Evolutionary conservation across 2,888 invertebrate species (phyloP).

Genomic region (Microctonus brassicae): DNA sequence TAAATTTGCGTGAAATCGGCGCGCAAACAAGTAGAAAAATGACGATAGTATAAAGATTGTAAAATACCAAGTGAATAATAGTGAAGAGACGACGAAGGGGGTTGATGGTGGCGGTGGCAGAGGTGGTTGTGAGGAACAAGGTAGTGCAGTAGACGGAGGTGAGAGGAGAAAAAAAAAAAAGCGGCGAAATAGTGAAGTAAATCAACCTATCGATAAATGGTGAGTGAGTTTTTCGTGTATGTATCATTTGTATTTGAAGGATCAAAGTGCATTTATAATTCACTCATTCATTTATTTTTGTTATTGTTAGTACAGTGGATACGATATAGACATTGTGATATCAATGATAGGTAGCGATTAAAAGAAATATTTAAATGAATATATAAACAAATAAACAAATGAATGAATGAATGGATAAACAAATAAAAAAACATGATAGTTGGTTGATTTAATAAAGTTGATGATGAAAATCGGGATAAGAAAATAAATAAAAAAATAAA

Average conservation of each 20-base stretch:
- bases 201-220: slow-evolving; percentile 29
- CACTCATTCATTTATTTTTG: no score
- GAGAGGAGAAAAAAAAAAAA: background rate
- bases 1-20: slow-evolving; percentile 36
- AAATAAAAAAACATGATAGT: no score
- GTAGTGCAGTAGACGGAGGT: background rate
- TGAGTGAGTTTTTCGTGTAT: slow-evolving; percentile 37
- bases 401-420: no score
- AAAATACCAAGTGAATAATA: no score
- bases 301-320: no score
- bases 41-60: slow-evolving; percentile 24
- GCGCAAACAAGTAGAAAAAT: slow-evolving; percentile 32
- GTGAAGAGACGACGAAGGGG: no score
- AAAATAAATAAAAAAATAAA: no score
- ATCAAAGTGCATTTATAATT: background rate
- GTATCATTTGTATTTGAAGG: background rate
- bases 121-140: background rate
- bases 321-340: no score
- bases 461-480: no score
- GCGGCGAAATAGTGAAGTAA: background rate
- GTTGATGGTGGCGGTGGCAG: background rate
- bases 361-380: slow-evolving; percentile 2
- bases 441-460: no score
- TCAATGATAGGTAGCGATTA: no score
- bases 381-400: background rate